Conservation (phyloP, 2,888 invertebrate species). For the Amblyjoppa fuscipennis region DNA sequence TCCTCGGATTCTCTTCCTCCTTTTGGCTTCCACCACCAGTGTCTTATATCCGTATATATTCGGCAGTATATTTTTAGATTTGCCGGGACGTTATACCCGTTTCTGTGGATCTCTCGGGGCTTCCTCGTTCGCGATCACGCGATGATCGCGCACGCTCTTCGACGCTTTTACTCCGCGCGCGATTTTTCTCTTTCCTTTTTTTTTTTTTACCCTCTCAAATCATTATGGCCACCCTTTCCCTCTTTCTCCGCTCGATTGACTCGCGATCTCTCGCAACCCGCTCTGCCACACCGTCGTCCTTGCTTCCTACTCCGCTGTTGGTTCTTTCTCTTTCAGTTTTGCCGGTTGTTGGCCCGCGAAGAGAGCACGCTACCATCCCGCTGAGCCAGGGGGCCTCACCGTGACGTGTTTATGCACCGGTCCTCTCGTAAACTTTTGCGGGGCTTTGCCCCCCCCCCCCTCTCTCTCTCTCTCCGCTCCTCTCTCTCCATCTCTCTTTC, state of each 20-base stretch:
- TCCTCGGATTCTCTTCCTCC: neutral
- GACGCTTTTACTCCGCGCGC: neutral
- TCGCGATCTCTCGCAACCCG: slow-evolving; percentile 32
- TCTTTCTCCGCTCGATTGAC: slow-evolving; percentile 35
- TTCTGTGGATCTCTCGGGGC: slow-evolving; percentile 30
- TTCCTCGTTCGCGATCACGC: slow-evolving; percentile 52
- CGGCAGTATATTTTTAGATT: slow-evolving; percentile 8
- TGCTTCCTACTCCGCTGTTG: slow-evolving; percentile 25
- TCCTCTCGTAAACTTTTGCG: slow-evolving; percentile 77
- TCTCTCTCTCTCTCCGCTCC: slow-evolving; percentile 34
- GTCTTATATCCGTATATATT: neutral
- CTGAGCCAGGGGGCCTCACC: slow-evolving; percentile 71
- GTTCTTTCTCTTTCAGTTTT: slow-evolving; percentile 52
- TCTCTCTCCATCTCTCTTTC: neutral
- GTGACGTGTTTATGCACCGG: slow-evolving; percentile 79
- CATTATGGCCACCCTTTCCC: slow-evolving; percentile 27
- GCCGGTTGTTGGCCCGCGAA: slow-evolving; percentile 66
- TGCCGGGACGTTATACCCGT: neutral
- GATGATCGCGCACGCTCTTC: slow-evolving; percentile 40
- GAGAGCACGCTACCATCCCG: slow-evolving; percentile 59
- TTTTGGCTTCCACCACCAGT: neutral
- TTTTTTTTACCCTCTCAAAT: slow-evolving; percentile 27
- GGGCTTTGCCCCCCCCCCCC: slow-evolving; percentile 56
- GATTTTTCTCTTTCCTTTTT: slow-evolving; percentile 1
- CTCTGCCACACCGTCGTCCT: slow-evolving; percentile 22